Evolutionary conservation across 2,888 invertebrate genomes (phyloP), one percentile per base, ranked within the genome.

Genomic region (Leptopilina myrica): DNA sequence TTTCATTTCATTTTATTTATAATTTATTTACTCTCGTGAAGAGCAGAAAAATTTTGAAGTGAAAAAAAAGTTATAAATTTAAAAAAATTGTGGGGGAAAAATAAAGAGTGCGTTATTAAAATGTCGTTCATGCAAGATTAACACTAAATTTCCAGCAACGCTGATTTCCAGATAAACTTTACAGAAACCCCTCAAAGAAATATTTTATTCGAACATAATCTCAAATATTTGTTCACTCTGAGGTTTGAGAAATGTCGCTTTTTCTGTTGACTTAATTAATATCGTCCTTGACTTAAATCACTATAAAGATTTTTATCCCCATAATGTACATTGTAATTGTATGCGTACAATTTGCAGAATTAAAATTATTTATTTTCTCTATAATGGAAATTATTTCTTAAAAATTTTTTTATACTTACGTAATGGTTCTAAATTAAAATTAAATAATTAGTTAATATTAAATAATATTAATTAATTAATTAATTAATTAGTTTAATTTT

Each of bases 231-330:
- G 43, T 43, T 43, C 43, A 43, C 8, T 43, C 43, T 43, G 43
- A 43, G 43, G 43, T 43, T 43, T 43, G 43, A 43, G 7, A 43
- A 43, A 43, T 43, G 43, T 59, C 59, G 59, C 14, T 56, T 59
- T 59, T 59, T 59, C n/a, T 59, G 14, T 59, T 7, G 59, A n/a
- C n/a, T 59, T 59, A n/a, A 59, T 59, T 14, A 59, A 59, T 59
- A n/a, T 59, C 15, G 59, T 59, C 59, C 59, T 59, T 59, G 59
- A n/a, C 59, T n/a, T 59, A n/a, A 59, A 59, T 59, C 59, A 59
- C 59, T n/a, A 14, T n/a, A 59, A 59, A 59, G 59, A 59, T 59
- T 59, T 59, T 59, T n/a, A 59, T 59, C 59, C 14, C 2, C n/a
- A 59, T n/a, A n/a, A 14, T 33, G 33, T 59, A 59, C n/a, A 33